Conservation (phyloP, 2,888 invertebrate species). For the Rhopalosiphum nymphaeae region DNA sequence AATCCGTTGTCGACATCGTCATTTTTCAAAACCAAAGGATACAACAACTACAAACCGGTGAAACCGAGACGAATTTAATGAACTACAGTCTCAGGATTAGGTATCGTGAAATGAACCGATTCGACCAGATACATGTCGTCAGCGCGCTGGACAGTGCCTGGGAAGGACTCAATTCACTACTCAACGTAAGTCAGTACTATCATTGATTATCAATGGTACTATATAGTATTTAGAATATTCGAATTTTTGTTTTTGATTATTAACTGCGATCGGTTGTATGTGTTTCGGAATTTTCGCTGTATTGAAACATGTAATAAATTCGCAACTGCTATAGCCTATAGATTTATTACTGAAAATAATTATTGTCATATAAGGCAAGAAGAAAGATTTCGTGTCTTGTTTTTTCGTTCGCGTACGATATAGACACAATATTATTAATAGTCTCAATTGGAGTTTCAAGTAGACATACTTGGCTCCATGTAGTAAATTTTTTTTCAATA, state of each 20-base stretch:
- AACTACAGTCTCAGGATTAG: not conserved
- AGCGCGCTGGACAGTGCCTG: slow-evolving; percentile 31
- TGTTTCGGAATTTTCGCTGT: not conserved
- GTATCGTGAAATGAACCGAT: not conserved
- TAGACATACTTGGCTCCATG: not conserved
- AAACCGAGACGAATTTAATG: not conserved
- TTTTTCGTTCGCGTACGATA: not conserved
- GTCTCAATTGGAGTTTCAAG: not conserved
- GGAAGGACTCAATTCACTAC: slow-evolving; percentile 40
- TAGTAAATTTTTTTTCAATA: not conserved
- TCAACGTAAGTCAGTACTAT: slow-evolving; percentile 8
- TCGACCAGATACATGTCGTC: not conserved
- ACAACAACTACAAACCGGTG: not conserved
- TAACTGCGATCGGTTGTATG: not conserved
- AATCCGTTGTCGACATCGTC: not conserved
- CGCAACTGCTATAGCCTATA: not conserved
- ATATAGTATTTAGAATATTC: not conserved
- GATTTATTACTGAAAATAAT: not conserved
- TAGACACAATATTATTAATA: not conserved
- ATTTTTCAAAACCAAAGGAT: not conserved
- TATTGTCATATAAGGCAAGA: not conserved
- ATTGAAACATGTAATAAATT: not conserved
- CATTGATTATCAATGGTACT: no score
- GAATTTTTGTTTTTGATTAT: not conserved
- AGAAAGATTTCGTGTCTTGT: not conserved